Conservation (phyloP, 2,888 invertebrate species). For the Mimas tiliae region DNA sequence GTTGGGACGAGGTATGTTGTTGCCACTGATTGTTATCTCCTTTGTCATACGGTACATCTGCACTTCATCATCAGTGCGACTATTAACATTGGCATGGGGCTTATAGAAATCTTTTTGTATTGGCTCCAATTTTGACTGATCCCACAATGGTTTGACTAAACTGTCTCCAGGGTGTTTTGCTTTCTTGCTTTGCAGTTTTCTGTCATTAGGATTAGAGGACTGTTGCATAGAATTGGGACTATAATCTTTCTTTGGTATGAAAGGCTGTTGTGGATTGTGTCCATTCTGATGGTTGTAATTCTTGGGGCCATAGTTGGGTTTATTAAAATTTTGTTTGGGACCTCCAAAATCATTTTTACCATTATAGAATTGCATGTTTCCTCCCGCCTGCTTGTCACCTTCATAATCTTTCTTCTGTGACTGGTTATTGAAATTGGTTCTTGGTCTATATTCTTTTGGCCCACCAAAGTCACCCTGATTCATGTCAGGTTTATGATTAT, state of each 20-base stretch:
- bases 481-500: slow-evolving; percentile 67
- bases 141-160: slow-evolving; percentile 94
- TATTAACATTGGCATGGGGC: slow-evolving; percentile 90
- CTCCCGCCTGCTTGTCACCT: slow-evolving; percentile 63
- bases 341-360: slow-evolving; percentile 79
- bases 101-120: slow-evolving; percentile 97
- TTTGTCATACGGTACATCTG: slow-evolving; percentile 89
- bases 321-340: slow-evolving; percentile 72
- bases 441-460: slow-evolving; percentile 74
- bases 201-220: slow-evolving; percentile 70
- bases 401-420: slow-evolving; percentile 67
- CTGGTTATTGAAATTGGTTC: slow-evolving; percentile 72
- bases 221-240: slow-evolving; percentile 66
- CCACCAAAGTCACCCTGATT: slow-evolving; percentile 78
- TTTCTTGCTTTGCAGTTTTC: slow-evolving; percentile 86
- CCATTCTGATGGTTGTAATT: slow-evolving; percentile 68
- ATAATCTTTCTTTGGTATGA: slow-evolving; percentile 68
- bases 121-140: slow-evolving; percentile 88
- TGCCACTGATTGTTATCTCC: slow-evolving; percentile 96
- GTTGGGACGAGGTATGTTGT: slow-evolving; percentile 94
- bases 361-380: slow-evolving; percentile 78
- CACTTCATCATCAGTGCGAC: slow-evolving; percentile 89
- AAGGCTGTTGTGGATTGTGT: slow-evolving; percentile 63
- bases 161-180: slow-evolving; percentile 90
- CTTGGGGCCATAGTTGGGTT: slow-evolving; percentile 72